A percentile compares a stretch with the other conserved stretches of the same genome.
phyloP scores from a whole-genome alignment of 2,113 vertebrate genomes.

The Kobus ellipsiprymnus region DNA sequence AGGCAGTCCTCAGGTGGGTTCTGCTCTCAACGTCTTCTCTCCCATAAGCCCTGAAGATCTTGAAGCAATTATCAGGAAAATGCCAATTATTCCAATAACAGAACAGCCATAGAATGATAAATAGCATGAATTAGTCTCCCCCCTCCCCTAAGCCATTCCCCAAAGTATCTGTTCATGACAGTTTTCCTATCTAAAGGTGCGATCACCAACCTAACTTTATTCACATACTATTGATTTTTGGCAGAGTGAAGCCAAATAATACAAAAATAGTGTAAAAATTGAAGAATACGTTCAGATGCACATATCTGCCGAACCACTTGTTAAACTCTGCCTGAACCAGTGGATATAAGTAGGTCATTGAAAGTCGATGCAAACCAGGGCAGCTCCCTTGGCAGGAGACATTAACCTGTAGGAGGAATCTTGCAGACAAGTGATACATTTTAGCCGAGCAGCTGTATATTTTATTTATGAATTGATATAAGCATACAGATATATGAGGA shows the following conservation, averaged over 20 bases:
- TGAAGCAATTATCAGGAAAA: neutral
- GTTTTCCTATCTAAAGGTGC: neutral
- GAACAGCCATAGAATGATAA: neutral
- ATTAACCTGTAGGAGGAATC: constrained; percentile 44
- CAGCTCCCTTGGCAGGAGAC: constrained; percentile 52
- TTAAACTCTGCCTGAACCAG: neutral
- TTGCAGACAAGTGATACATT: constrained; percentile 48
- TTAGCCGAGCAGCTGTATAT: constrained; percentile 40
- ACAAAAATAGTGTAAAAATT: neutral
- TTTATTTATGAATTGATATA: constrained; percentile 63
- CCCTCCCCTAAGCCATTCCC: neutral
- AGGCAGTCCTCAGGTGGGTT: constrained; percentile 37
- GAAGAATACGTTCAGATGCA: neutral
- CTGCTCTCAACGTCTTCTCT: neutral
- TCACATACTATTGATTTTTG: neutral
- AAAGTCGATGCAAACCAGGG: constrained; percentile 41
- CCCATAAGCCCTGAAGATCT: neutral
- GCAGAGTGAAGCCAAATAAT: neutral
- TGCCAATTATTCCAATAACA: neutral
- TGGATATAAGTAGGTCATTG: constrained; percentile 59
- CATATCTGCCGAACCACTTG: neutral
- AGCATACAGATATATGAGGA: neutral
- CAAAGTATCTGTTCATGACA: neutral
- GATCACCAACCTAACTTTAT: neutral
- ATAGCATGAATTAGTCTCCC: neutral